Evolutionary conservation across 1,140 invertebrate genomes (phyloP).

Genomic region (Eurosta solidaginis): DNA sequence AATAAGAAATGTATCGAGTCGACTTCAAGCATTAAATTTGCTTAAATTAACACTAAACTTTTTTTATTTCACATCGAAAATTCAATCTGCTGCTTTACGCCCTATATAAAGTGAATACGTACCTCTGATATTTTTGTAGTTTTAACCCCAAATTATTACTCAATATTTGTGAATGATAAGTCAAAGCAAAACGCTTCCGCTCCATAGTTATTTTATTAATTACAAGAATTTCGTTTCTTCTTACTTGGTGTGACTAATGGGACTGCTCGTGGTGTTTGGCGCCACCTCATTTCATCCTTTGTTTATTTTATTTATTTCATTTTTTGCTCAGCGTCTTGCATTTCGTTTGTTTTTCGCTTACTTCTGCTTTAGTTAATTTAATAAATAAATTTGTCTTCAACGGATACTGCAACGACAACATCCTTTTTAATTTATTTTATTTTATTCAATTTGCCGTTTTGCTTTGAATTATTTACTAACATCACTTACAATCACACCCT

Average conservation of each 20-base stretch:
- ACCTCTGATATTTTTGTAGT: no score
- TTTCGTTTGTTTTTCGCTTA: not conserved
- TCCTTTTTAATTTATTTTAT: slow-evolving; percentile 25
- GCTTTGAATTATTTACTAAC: not conserved
- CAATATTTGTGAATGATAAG: not conserved
- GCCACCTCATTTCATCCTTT: not conserved
- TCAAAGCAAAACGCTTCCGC: not conserved
- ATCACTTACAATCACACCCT: not conserved
- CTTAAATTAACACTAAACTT: no score
- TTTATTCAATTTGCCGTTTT: slow-evolving; percentile 18
- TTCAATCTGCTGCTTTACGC: no score
- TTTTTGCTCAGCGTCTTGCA: not conserved
- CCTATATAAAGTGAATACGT: no score
- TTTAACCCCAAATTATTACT: no score
- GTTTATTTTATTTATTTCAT: not conserved
- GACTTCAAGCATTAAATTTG: no score
- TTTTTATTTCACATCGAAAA: no score
- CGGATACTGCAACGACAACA: slow-evolving; percentile 9
- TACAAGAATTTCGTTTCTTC: not conserved
- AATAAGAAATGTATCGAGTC: no score
- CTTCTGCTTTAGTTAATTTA: slow-evolving; percentile 15
- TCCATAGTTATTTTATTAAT: not conserved
- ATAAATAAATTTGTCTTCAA: slow-evolving; percentile 15
- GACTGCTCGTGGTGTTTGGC: not conserved
- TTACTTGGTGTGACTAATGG: not conserved